Evolutionary conservation across 2,888 invertebrate genomes (phyloP).

Genomic region (Aporophyla lueneburgensis): DNA sequence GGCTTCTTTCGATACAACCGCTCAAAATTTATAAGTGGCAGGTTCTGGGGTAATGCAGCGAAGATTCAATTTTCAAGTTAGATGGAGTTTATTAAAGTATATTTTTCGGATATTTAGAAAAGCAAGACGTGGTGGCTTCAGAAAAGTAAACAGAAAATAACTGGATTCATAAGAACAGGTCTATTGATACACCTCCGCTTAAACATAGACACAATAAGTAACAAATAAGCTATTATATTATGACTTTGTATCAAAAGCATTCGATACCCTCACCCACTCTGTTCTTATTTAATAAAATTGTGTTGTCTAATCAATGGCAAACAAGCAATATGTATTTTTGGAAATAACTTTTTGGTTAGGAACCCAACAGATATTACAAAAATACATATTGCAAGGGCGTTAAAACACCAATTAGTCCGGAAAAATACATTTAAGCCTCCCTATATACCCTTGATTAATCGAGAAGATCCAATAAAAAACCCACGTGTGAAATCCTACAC

Average conservation of each 20-base stretch:
- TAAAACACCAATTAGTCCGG: neutral
- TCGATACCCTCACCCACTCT: slow-evolving; percentile 1
- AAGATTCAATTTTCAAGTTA: slow-evolving; percentile 25
- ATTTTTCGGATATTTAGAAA: neutral
- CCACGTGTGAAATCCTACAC: neutral
- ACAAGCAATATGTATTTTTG: too few species aligned
- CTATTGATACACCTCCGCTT: neutral
- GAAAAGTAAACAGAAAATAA: neutral
- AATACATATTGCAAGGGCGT: slow-evolving; percentile 7
- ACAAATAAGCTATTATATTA: neutral
- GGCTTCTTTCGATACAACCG: slow-evolving; percentile 47
- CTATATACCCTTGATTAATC: neutral
- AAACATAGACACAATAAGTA: neutral
- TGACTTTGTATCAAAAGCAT: neutral
- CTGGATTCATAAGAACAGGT: neutral
- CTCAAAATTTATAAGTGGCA: slow-evolving; percentile 40
- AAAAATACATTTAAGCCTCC: neutral
- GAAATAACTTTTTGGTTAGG: too few species aligned
- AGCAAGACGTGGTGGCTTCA: too few species aligned
- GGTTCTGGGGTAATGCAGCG: slow-evolving; percentile 8
- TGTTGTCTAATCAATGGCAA: neutral
- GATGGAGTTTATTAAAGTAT: slow-evolving; percentile 3
- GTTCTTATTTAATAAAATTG: neutral
- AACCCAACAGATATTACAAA: neutral
- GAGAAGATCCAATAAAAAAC: neutral